Evolutionary conservation across 2,888 invertebrate genomes (phyloP).

Genomic region (Rhyacophila evoluta): DNA sequence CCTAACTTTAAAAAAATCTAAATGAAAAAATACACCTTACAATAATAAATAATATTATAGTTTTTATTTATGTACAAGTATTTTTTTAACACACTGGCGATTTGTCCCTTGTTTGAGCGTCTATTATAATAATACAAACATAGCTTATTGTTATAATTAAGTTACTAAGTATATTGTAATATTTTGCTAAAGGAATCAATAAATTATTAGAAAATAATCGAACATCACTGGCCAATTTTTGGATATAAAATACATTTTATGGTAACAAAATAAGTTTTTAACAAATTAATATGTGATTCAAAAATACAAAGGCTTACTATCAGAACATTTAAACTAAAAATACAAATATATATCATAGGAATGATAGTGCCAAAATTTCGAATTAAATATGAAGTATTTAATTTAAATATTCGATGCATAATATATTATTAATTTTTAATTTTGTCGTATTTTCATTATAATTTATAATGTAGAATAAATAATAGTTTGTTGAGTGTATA

Average conservation of each 20-base stretch:
- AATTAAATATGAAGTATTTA: neutral
- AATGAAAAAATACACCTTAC: too few relatives aligned
- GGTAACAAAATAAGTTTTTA: conserved; percentile 47
- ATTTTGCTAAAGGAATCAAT: conserved; percentile 39
- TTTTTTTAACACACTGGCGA: conserved; percentile 46
- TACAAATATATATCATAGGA: neutral
- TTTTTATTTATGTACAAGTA: conserved; percentile 28
- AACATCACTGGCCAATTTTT: conserved; percentile 48
- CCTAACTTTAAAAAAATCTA: too few relatives aligned
- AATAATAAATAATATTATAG: neutral
- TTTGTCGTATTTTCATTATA: neutral
- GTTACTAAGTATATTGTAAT: conserved; percentile 17
- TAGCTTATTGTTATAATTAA: conserved; percentile 7
- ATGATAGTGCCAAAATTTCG: neutral
- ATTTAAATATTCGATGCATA: neutral
- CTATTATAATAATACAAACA: conserved; percentile 13
- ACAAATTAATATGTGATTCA: conserved; percentile 27
- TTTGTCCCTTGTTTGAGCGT: conserved; percentile 52
- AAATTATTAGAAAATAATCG: conserved; percentile 42
- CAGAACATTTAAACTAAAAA: too few relatives aligned
- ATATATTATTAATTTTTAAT: neutral
- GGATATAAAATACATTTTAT: conserved; percentile 37
- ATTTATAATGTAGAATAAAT: neutral
- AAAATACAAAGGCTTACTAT: neutral
- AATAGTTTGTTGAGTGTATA: neutral